Percentiles rank a stretch among this genome's conserved stretches.
phyloP scores from a whole-genome alignment of 37 sponge, comb jelly and placozoan genomes.

The Halichondria panicea region DNA sequence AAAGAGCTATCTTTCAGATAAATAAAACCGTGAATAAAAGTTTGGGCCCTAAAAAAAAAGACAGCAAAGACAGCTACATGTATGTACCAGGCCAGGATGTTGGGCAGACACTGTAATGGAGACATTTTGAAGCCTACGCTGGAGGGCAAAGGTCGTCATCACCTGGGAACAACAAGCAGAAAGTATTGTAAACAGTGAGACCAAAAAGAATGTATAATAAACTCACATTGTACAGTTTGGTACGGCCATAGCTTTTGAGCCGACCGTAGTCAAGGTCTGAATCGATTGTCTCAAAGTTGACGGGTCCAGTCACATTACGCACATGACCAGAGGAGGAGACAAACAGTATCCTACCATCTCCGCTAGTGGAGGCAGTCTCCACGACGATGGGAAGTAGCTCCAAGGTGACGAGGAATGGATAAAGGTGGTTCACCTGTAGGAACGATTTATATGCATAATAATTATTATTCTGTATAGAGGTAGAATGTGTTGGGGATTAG shows the following conservation, averaged over 20 bases:
- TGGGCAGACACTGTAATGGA: slow-evolving; percentile 61
- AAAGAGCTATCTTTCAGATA: too few species aligned
- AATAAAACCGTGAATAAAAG: too few species aligned
- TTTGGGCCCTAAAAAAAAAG: too few species aligned
- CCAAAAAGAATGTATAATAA: too few species aligned
- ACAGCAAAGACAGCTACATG: too few species aligned
- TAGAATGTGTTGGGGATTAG: too few species aligned
- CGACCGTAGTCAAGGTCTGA: slow-evolving; percentile 21
- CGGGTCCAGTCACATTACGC: not conserved
- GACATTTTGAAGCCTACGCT: slow-evolving; percentile 33
- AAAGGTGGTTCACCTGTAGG: slow-evolving; percentile 59
- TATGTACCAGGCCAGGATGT: slow-evolving; percentile 54
- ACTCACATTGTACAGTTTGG: slow-evolving; percentile 68
- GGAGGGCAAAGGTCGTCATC: slow-evolving; percentile 55
- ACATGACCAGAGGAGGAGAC: slow-evolving; percentile 55
- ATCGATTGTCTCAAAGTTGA: slow-evolving; percentile 35
- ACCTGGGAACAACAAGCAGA: slow-evolving; percentile 34
- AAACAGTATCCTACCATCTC: slow-evolving; percentile 61
- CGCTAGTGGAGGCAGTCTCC: slow-evolving; percentile 14
- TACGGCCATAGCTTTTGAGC: slow-evolving; percentile 15
- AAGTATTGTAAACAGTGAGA: too few species aligned
- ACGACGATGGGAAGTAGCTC: slow-evolving; percentile 57
- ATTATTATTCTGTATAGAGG: too few species aligned
- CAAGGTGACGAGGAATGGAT: slow-evolving; percentile 61
- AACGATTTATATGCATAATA: too few species aligned